Evolutionary conservation across 1,140 invertebrate species (phyloP), one percentile per base, ranked within the genome.

Genomic region (Micrasema minimum): DNA sequence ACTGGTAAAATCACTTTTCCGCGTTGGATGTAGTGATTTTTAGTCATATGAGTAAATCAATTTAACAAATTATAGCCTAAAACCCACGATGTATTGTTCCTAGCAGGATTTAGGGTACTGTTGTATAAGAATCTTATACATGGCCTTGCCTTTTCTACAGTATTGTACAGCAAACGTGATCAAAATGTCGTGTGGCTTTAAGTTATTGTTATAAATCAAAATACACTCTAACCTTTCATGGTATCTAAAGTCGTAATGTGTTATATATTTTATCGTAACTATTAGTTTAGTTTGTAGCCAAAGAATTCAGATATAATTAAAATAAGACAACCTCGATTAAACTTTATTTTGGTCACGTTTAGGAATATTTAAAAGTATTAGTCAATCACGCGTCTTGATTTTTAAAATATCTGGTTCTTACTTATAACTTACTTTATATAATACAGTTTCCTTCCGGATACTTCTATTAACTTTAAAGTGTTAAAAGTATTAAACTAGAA

Each of bases 111-210:
- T 20, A 22, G 6, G 11, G 2, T 35, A 26, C 23, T 59, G 12
- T 18, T 14, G n/a, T 59, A 22, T 41, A 7, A 37, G 26, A n/a
- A 7, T 31, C 43, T 2, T 0, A n/a, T n/a, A 46, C 43, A 23
- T 31, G 26, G 26, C 26, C 26, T 31, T 31, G 26, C 26, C 48
- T 51, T 51, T 18, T 4, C 2, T 14, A 50, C 3, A 16, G 18
- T 12, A 45, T n/a, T 45, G 11, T n/a, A 45, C 11, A 9, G 7
- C n/a, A 53, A 53, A 31, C 55, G 55, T 59, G 55, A 59, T 43
- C 55, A 59, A 59, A 59, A 59, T 59, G 55, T 59, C 55, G 55
- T 59, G 55, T 59, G 38, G 38, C 38, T 59, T 59, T 14, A 41
- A 41, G 5, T 14, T 35, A 59, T 43, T 43, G 37, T 43, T 59